Base-by-base conservation (phyloP, 2,888 invertebrate species). In the Erannis defoliaria region DNA sequence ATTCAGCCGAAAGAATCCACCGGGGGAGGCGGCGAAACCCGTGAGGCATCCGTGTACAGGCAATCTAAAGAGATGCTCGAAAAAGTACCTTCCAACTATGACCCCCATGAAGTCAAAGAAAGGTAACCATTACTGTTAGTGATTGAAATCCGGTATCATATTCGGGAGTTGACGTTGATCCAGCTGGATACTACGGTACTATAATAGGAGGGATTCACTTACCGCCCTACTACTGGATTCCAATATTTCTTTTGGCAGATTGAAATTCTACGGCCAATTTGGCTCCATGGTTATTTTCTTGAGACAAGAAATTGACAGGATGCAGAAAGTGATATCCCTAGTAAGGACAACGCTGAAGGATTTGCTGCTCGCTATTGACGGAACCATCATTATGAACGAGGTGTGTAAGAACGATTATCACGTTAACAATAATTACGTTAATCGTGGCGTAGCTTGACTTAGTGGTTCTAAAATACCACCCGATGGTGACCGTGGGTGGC, bases 301-400 rank as follows among this genome's bases (percentile, higher is more conserved):
- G 68, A 94, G 96, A 48, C 98, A 98, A 90, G 98, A 98, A 92
- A 96, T 98, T 51, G 98, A 98, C 84, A 94, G 97, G 68, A 97
- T 98, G 96, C 97, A 97, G 84, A 94, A 94, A 82, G 96, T 97
- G 6, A 95, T 96, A 57, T 43, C 46, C 0, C 73, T 93, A 38
- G 97, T 98, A 0, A 88, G 96, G 64, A 77, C 79, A 0, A 97
- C 97, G 0, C 90, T 98, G 8, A 95, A 93, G 70, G 97, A 98
- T 84, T 93, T 98, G 19, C 89, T 97, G 23, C 90, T 98, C 31
- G 98, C 98, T 40, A 97, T 98, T 70, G 97, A 98, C 75, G 98
- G 98, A 40, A 96, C 97, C 5, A 97, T 98, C 72, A 97, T 98
- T 68, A 97, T 98, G 97, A 97, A 96, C 80, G 97, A 98, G 93